A percentile compares a stretch with the other conserved stretches of the same genome.
phyloP scores from a whole-genome alignment of 2,113 vertebrate species.

The Takifugu bimaculatus region DNA sequence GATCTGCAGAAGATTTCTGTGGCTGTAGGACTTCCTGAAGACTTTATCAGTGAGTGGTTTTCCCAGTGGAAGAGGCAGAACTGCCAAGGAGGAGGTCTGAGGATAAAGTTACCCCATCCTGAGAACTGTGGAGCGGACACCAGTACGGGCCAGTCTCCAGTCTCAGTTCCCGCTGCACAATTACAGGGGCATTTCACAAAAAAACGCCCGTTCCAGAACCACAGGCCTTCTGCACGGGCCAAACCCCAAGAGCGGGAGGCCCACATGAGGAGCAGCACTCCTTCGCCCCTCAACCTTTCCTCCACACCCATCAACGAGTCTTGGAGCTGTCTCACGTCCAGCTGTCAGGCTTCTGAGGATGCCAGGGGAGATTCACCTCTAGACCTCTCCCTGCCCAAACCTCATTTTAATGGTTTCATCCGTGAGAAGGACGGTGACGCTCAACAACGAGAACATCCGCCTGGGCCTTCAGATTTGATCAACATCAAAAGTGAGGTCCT shows the following conservation, averaged over 20 bases:
- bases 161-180: slow-evolving; percentile 79
- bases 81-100: slow-evolving; percentile 79
- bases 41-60: slow-evolving; percentile 99
- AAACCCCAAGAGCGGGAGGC: slow-evolving; percentile 89
- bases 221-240: slow-evolving; percentile 91
- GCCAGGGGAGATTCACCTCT: slow-evolving; percentile 93
- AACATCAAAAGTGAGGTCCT: slow-evolving; percentile 98
- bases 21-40: slow-evolving; percentile 98
- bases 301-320: slow-evolving; percentile 99
- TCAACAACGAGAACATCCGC: slow-evolving; percentile 78
- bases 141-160: slow-evolving; percentile 73
- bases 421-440: slow-evolving; percentile 79
- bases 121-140: slow-evolving; percentile 65
- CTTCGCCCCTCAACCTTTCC: slow-evolving; percentile 97
- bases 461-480: slow-evolving; percentile 85
- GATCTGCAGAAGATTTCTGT: slow-evolving; percentile 99
- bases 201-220: slow-evolving; percentile 85
- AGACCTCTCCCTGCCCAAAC: slow-evolving; percentile 98
- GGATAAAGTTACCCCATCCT: slow-evolving; percentile 79
- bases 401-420: too few relatives aligned
- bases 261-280: slow-evolving; percentile 98
- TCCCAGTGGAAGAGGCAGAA: slow-evolving; percentile 90
- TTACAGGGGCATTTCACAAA: slow-evolving; percentile 84
- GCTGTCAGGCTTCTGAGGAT: slow-evolving; percentile 99
- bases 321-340: slow-evolving; percentile 80